A percentile compares a stretch with the other conserved stretches of the same genome.
These are phyloP conservation scores for Spatula clypeata DNA, from an alignment of 2,797 vertebrate species.

Conservation along the genomic window DNA sequence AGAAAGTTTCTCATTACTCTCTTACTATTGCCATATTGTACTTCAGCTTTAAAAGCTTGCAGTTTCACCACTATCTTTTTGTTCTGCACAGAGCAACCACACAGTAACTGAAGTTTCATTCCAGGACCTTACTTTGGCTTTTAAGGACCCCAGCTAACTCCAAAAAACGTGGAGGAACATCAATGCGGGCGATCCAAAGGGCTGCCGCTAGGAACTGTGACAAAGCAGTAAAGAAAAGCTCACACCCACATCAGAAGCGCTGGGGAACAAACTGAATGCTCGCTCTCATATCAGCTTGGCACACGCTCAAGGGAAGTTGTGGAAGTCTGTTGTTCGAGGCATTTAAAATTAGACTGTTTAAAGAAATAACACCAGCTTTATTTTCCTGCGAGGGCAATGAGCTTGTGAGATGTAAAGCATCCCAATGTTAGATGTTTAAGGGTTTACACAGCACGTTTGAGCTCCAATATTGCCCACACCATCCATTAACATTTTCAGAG, in stretches of 20 bases:
- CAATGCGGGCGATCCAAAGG: neutral
- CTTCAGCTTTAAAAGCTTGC: neutral
- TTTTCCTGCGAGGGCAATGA: neutral
- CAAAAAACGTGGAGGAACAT: neutral
- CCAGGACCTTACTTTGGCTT: neutral
- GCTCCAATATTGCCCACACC: neutral
- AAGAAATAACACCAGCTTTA: neutral
- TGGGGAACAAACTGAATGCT: neutral
- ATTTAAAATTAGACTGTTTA: constrained; percentile 37
- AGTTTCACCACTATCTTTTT: neutral
- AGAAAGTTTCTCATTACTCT: neutral
- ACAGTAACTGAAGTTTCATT: neutral
- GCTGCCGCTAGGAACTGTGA: neutral
- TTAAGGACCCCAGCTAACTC: neutral
- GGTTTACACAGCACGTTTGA: neutral
- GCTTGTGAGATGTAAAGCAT: neutral
- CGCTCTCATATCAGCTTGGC: constrained; percentile 50
- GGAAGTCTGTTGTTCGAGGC: constrained; percentile 39
- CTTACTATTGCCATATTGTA: neutral
- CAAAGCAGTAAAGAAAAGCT: constrained; percentile 1
- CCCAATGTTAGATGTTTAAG: neutral
- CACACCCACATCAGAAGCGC: neutral
- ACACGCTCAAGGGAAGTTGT: constrained; percentile 21
- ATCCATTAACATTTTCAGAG: neutral
- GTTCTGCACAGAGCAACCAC: neutral